A percentile compares a stretch with the other conserved stretches of the same genome.
Evolutionary conservation across 2,113 vertebrate species (phyloP).

Genomic region (Struthio camelus): DNA sequence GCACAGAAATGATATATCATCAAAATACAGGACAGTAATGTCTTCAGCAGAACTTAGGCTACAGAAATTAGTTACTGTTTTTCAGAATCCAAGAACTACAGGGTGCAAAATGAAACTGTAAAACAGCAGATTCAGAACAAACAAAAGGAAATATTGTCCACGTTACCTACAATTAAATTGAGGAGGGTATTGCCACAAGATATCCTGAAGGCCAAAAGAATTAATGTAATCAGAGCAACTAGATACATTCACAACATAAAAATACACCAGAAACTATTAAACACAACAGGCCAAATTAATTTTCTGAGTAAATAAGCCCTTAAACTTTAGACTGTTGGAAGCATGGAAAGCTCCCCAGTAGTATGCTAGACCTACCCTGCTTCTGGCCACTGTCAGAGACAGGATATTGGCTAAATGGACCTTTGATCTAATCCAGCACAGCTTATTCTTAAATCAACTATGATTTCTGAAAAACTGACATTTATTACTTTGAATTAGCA

Average conservation of each 20-base stretch:
- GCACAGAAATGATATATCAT: neutral
- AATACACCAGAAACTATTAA: neutral
- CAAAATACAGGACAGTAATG: neutral
- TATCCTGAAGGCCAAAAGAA: neutral
- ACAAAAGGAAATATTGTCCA: neutral
- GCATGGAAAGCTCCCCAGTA: neutral
- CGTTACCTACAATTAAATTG: neutral
- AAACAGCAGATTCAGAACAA: neutral
- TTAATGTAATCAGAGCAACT: neutral
- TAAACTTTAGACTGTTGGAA: neutral
- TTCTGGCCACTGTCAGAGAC: neutral
- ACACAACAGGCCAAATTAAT: neutral
- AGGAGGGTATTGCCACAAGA: neutral
- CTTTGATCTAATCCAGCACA: neutral
- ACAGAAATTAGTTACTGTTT: neutral
- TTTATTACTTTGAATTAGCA: neutral
- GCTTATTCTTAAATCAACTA: neutral
- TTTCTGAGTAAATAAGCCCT: neutral
- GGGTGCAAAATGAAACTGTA: neutral
- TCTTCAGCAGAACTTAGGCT: neutral
- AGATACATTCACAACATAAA: neutral
- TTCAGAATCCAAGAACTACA: neutral
- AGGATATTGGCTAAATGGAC: neutral
- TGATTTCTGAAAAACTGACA: neutral
- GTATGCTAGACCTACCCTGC: neutral